Evolutionary conservation across 2,113 vertebrate genomes (phyloP).

Genomic region (rabbit (Oryctolagus cuniculus)): mOryCun1.1 NC_091448.1:62108501-62109000

Average conservation of each 20-base stretch:
- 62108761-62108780: background rate
- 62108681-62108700: background rate
- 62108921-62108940: background rate
- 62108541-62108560: background rate
- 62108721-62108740: background rate
- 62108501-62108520: background rate
- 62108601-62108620: background rate
- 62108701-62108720: background rate
- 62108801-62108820: background rate
- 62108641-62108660: background rate
- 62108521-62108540: background rate
- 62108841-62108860: background rate
- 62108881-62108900: constrained; percentile 61
- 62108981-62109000: background rate
- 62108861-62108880: constrained; percentile 40
- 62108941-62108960: background rate
- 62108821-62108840: constrained; percentile 54
- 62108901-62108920: constrained; percentile 52
- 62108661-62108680: background rate
- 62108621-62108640: background rate
- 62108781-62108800: background rate
- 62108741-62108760: background rate
- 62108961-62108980: background rate
- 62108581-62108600: background rate
- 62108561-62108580: background rate